A percentile compares a stretch with the other conserved stretches of the same genome.
Conservation (phyloP, 2,797 vertebrate genomes). For the Oreortyx pictus region DNA sequence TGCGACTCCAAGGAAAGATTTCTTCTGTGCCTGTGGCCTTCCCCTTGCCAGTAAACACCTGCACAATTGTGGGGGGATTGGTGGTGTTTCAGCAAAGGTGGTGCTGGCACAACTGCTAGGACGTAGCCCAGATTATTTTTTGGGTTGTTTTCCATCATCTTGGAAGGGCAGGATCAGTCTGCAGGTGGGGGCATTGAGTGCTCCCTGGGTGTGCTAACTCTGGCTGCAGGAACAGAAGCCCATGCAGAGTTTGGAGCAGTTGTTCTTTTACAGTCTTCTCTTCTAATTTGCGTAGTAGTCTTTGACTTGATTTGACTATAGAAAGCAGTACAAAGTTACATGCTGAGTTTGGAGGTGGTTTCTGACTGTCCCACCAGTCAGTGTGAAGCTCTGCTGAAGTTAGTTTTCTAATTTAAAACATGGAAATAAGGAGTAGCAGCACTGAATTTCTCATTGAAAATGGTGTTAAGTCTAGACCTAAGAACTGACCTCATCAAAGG, state of each 20-base stretch:
- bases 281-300: not conserved
- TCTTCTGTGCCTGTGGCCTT: not conserved
- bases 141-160: not conserved
- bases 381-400: not conserved
- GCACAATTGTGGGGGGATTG: not conserved
- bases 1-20: not conserved
- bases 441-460: not conserved
- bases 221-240: not conserved
- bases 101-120: not conserved
- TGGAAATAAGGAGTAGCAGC: not conserved
- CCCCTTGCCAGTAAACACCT: rapidly evolving
- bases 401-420: not conserved
- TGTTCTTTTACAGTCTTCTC: not conserved
- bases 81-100: rapidly evolving
- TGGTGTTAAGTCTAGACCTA: not conserved
- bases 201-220: not conserved
- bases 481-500: not conserved
- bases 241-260: not conserved
- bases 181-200: not conserved
- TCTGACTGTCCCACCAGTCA: not conserved
- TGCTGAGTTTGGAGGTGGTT: not conserved
- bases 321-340: not conserved
- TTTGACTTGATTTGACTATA: not conserved
- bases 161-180: not conserved
- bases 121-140: not conserved